A percentile compares a stretch with the other conserved stretches of the same genome.
Evolutionary conservation across 2,113 vertebrate species (phyloP).

Genomic region (Bufo gargarizans): DNA sequence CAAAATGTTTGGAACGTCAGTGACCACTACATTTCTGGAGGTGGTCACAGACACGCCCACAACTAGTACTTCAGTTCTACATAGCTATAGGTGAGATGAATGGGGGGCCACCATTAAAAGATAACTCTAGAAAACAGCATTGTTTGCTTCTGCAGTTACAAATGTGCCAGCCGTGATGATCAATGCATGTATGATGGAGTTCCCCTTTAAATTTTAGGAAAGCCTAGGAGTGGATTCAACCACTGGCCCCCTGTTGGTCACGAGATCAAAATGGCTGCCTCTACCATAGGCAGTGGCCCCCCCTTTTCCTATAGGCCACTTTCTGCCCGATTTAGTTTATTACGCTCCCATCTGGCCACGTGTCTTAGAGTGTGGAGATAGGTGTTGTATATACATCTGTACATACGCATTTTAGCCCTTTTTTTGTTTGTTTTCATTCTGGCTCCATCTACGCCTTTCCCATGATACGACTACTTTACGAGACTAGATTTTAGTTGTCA

Average conservation of each 20-base stretch:
- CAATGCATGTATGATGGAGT: background rate
- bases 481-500: background rate
- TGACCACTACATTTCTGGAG: background rate
- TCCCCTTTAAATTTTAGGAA: background rate
- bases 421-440: background rate
- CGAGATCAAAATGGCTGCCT: background rate
- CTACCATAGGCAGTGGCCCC: background rate
- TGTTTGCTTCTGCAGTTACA: background rate
- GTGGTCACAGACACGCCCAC: conserved; percentile 4
- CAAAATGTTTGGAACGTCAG: background rate
- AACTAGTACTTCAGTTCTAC: background rate
- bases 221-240: too few relatives aligned
- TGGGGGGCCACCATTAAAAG: background rate
- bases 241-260: background rate
- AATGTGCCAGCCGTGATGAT: background rate
- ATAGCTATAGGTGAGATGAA: too few relatives aligned
- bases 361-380: background rate
- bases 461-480: background rate
- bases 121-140: background rate
- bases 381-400: conserved; percentile 45
- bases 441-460: background rate
- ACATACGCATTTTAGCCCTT: conserved; percentile 9
- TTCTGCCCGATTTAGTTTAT: background rate
- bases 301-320: background rate
- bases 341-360: background rate